Evolutionary conservation across 2,797 vertebrate species (phyloP), one percentile per base, ranked within the genome.

Genomic region (Dromococcyx pavoninus): DNA sequence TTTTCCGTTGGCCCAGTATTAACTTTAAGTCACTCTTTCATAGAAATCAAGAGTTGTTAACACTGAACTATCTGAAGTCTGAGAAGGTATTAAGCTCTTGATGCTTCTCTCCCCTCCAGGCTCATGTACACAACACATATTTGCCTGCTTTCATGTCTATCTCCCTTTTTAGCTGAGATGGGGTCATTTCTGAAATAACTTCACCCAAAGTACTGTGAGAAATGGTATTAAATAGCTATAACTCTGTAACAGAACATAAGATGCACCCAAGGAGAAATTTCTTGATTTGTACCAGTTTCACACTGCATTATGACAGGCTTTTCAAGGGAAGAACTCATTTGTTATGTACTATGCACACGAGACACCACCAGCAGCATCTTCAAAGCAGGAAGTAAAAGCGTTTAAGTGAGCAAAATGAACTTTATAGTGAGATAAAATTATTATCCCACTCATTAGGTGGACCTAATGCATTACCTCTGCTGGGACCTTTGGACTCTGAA

Each of bases 381-480:
- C 86, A 91, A 96, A 97, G 95, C 94, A 83, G 89, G 76, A 72
- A 92, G 81, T 44, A 43, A 78, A 93, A 89, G 91, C 77, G 0
- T 70, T 33, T 39, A 60, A 94, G 86, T 32, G 93, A 95, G 93
- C 94, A 89, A 92, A 94, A 91, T 11, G 53, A 88, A 90, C 78
- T 94, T 89, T 30, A 88, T 94, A 95, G 95, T 95, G 94, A 94
- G 96, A 97, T 97, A 97, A 96, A 86, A 72, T 72, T 54, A 78
- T 96, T 96, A 96, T 97, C 94, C 82, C 96, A 91, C 94, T 97
- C 96, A 97, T 96, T 97, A 97, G 96, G 96, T 94, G 92, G 77
- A 89, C 96, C 97, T 97, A 97, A 97, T 95, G 97, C 82, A 86
- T 97, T 97, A 97, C 97, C 97, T 97, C 97, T 93, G 95, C 86